A percentile compares a stretch with the other conserved stretches of the same genome.
Evolutionary conservation across 2,113 vertebrate genomes (phyloP).

Genomic region (Charadrius vociferus): DNA sequence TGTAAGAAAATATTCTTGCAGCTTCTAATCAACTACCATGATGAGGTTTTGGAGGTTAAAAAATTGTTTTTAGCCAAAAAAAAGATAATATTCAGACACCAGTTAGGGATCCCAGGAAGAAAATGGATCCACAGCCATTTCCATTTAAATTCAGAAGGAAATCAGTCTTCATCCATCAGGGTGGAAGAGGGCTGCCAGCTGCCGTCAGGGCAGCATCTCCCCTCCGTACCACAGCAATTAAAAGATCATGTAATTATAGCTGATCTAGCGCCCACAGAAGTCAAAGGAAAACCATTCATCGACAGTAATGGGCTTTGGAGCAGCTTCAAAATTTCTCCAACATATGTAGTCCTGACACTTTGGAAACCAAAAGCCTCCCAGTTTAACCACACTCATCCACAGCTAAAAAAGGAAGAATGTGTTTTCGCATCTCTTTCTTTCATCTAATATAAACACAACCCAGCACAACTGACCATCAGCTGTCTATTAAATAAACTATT

Average conservation of each 20-base stretch:
- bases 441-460: background rate
- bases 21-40: background rate
- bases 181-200: background rate
- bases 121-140: background rate
- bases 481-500: background rate
- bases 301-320: conserved; percentile 5
- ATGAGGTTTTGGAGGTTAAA: background rate
- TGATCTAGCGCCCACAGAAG: background rate
- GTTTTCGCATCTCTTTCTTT: background rate
- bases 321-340: conserved; percentile 1
- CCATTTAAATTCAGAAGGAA: background rate
- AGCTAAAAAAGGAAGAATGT: background rate
- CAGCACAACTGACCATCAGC: background rate
- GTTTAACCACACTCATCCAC: background rate
- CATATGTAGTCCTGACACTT: background rate
- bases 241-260: conserved; percentile 19
- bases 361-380: background rate
- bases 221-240: conserved; percentile 28
- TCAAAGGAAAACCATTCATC: conserved; percentile 20
- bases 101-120: background rate
- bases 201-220: background rate
- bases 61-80: background rate
- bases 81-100: background rate
- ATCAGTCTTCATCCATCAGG: background rate
- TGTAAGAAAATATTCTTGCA: background rate